phyloP scores from a whole-genome alignment of 1,140 invertebrate genomes.

The Oppia nitens region DNA sequence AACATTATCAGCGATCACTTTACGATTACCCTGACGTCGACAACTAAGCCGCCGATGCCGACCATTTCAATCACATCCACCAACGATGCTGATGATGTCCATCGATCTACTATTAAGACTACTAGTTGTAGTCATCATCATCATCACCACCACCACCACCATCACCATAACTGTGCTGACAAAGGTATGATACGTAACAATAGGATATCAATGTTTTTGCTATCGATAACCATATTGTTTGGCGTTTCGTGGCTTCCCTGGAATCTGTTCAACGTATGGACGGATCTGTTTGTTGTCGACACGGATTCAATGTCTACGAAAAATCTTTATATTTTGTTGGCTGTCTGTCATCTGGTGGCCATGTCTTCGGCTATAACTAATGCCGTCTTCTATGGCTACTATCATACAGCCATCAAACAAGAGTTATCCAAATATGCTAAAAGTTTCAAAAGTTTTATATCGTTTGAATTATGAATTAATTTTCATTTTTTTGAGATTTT shows the following conservation, averaged over 20 bases:
- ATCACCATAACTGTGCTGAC: constrained; percentile 27
- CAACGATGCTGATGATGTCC: neutral
- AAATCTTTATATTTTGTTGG: constrained; percentile 34
- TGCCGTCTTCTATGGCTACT: constrained; percentile 38
- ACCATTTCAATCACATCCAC: neutral
- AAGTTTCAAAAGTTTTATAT: neutral
- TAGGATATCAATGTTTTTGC: constrained; percentile 19
- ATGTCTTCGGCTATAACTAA: constrained; percentile 38
- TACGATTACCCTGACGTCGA: neutral
- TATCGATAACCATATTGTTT: constrained; percentile 26
- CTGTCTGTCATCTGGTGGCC: constrained; percentile 36
- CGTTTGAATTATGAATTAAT: too few species aligned
- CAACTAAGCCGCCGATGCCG: neutral
- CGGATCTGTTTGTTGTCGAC: constrained; percentile 28
- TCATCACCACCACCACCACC: neutral
- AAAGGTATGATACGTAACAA: constrained; percentile 35
- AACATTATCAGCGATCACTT: neutral
- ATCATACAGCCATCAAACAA: constrained; percentile 34
- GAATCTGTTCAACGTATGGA: constrained; percentile 35
- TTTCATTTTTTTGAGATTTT: too few species aligned
- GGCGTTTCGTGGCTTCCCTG: constrained; percentile 34
- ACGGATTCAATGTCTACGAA: constrained; percentile 20
- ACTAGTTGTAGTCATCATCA: neutral
- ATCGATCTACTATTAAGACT: neutral
- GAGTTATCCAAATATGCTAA: constrained; percentile 23